Conservation (phyloP, 2,113 vertebrate genomes). For the Vireo altiloquus region DNA sequence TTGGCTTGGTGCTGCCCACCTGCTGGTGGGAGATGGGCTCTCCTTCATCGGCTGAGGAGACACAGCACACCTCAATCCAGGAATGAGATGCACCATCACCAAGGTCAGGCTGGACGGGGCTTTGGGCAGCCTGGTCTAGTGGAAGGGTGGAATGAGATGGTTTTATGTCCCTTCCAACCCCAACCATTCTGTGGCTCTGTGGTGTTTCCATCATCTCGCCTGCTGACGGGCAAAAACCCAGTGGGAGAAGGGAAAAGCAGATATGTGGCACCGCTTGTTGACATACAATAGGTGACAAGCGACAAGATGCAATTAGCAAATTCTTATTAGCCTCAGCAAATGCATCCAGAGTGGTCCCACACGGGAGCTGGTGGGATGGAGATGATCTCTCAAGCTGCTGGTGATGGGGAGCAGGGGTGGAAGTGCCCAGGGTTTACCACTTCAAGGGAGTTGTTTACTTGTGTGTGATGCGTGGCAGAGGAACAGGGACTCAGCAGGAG, state of each 20-base stretch:
- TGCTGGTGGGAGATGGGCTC: neutral
- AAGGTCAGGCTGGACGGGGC: neutral
- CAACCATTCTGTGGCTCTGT: neutral
- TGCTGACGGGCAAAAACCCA: neutral
- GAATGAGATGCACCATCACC: neutral
- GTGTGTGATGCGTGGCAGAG: neutral
- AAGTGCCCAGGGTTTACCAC: neutral
- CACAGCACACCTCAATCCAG: neutral
- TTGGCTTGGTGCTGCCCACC: neutral
- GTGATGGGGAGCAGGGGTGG: rapidly evolving
- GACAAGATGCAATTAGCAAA: neutral
- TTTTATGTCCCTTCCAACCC: neutral
- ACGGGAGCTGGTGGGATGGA: neutral
- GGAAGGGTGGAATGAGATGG: neutral
- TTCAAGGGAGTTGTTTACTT: neutral
- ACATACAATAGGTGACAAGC: neutral
- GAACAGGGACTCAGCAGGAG: neutral
- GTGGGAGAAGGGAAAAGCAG: rapidly evolving
- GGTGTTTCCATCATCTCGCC: neutral
- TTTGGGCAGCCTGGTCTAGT: neutral
- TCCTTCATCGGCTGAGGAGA: neutral
- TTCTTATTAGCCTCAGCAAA: neutral
- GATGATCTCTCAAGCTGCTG: neutral
- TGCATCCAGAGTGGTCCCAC: rapidly evolving
- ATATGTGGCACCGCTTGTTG: rapidly evolving